phyloP scores from a whole-genome alignment of 2,797 vertebrate genomes.

The Xerus rutilus region DNA sequence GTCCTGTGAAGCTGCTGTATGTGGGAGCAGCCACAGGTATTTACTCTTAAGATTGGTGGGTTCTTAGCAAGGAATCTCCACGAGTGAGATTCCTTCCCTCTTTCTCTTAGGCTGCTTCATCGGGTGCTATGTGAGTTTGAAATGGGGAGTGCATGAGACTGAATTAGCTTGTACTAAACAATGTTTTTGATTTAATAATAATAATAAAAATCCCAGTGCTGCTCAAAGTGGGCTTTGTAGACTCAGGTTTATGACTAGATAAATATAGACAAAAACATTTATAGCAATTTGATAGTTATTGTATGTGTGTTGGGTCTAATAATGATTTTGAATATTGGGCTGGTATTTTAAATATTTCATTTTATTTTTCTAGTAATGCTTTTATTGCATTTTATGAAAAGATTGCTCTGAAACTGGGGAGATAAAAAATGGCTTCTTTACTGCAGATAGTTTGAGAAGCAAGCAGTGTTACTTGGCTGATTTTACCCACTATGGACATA shows the following conservation, averaged over 20 bases:
- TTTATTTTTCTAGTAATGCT: constrained; percentile 21
- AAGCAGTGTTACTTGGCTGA: background rate
- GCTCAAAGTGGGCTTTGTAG: background rate
- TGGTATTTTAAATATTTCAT: background rate
- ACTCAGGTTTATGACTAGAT: constrained; percentile 4
- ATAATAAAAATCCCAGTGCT: background rate
- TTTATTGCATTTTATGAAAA: constrained; percentile 27
- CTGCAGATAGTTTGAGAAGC: background rate
- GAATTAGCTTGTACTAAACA: constrained; percentile 7
- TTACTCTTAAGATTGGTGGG: background rate
- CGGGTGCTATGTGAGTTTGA: background rate
- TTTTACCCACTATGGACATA: background rate
- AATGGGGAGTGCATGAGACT: background rate
- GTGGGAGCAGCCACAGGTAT: background rate
- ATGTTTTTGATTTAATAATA: background rate
- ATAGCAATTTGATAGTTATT: background rate
- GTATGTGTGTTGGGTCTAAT: background rate
- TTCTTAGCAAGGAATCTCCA: background rate
- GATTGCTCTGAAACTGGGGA: background rate
- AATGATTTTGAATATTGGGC: background rate
- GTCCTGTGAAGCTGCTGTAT: background rate
- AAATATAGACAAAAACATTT: background rate
- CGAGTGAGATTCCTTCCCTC: background rate
- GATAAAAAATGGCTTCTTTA: background rate
- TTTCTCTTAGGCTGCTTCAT: background rate